A percentile compares a stretch with the other conserved stretches of the same genome.
These are phyloP conservation scores for Pungitius pungitius DNA, from an alignment of 2,113 vertebrate genomes.

Conservation along the genomic window DNA sequence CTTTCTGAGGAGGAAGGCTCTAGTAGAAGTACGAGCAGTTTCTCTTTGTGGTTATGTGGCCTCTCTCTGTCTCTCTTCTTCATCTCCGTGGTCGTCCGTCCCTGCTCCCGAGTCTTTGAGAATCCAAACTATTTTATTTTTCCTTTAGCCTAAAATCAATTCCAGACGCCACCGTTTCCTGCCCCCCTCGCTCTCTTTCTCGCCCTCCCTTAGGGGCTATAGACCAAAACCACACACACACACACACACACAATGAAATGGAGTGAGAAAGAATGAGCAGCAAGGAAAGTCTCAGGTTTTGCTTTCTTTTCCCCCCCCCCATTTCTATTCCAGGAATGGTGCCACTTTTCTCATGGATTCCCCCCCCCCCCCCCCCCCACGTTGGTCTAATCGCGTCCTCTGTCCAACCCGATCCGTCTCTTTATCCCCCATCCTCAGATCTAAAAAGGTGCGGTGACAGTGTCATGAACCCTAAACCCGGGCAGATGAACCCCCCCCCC, in stretches of 20 bases:
- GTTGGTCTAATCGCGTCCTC: constrained; percentile 34
- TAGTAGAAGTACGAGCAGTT: too few relatives aligned
- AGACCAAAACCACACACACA: constrained; percentile 51
- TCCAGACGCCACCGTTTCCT: constrained; percentile 82
- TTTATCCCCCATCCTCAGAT: constrained; percentile 24
- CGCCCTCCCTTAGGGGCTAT: constrained; percentile 41
- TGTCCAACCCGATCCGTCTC: constrained; percentile 25
- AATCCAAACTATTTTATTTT: constrained; percentile 83
- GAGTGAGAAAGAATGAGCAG: constrained; percentile 13
- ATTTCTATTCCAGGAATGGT: constrained; percentile 41
- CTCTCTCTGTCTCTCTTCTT: constrained; percentile 23
- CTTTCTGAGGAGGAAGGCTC: too few relatives aligned
- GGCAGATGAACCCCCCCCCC: constrained; percentile 39
- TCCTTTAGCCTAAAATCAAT: constrained; percentile 80
- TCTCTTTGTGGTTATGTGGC: constrained; percentile 36
- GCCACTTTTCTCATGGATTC: constrained; percentile 7
- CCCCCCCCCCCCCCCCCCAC: not conserved
- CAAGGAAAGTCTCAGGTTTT: constrained; percentile 31
- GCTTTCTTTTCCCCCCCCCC: constrained; percentile 31
- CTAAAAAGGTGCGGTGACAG: constrained; percentile 32
- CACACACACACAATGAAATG: constrained; percentile 34
- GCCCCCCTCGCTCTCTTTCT: constrained; percentile 43
- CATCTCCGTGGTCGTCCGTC: constrained; percentile 61
- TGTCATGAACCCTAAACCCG: constrained; percentile 41
- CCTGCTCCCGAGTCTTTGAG: constrained; percentile 67